A percentile compares a stretch with the other conserved stretches of the same genome.
These are phyloP conservation scores for Menura novaehollandiae DNA, from an alignment of 2,113 vertebrate species.

Conservation along the genomic window DNA sequence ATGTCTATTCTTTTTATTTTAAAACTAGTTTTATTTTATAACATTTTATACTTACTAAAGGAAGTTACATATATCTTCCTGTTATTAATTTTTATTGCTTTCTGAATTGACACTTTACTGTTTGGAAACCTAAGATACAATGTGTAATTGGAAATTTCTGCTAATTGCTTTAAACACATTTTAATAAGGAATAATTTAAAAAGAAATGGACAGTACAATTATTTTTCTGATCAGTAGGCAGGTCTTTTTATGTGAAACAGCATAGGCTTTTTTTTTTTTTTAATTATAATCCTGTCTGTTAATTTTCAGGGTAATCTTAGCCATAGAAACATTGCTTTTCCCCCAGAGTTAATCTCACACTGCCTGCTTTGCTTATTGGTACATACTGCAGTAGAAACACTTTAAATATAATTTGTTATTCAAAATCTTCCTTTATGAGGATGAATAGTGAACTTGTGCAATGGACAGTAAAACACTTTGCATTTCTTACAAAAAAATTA, in stretches of 20 bases:
- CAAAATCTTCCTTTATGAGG: conserved; percentile 38
- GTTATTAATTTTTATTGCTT: conserved; percentile 68
- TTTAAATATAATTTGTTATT: conserved; percentile 51
- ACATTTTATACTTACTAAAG: conserved; percentile 68
- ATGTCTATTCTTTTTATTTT: conserved; percentile 53
- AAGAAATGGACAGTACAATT: conserved; percentile 39
- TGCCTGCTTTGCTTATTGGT: conserved; percentile 48
- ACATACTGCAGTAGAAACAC: conserved; percentile 48
- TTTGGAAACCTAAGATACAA: conserved; percentile 45
- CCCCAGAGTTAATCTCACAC: conserved; percentile 64
- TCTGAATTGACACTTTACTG: conserved; percentile 58
- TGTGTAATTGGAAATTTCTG: background rate
- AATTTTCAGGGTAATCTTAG: conserved; percentile 20
- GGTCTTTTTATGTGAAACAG: background rate
- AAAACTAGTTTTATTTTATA: conserved; percentile 52
- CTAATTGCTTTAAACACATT: conserved; percentile 18
- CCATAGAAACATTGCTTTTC: conserved; percentile 48
- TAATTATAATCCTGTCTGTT: background rate
- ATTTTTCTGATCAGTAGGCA: conserved; percentile 46
- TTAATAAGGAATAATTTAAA: conserved; percentile 51
- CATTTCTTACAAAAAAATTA: conserved; percentile 69
- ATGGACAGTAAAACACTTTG: conserved; percentile 50
- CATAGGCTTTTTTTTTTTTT: background rate
- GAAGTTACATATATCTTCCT: conserved; percentile 35
- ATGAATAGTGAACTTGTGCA: conserved; percentile 62